These are phyloP conservation scores for Neuroscelio doddi DNA, from an alignment of 2,888 invertebrate genomes.

Conservation along the genomic window DNA sequence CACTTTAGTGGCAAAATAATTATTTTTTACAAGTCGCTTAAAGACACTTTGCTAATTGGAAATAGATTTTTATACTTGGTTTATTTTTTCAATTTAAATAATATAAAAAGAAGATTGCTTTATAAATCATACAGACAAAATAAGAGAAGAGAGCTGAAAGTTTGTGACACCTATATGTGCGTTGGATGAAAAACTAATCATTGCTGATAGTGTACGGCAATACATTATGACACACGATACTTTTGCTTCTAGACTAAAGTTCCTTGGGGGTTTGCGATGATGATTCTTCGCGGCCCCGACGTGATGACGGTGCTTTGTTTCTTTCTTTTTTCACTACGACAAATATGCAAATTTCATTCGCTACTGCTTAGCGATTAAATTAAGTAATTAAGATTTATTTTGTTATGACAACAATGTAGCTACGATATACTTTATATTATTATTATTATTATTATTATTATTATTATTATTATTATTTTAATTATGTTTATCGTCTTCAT, in stretches of 20 bases:
- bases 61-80: too few species aligned
- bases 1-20: too few species aligned
- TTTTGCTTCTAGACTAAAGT: constrained; percentile 24
- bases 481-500: constrained; percentile 15
- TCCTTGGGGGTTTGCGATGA: constrained; percentile 34
- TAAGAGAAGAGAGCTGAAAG: too few species aligned
- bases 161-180: too few species aligned
- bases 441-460: constrained; percentile 13
- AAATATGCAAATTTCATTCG: constrained; percentile 11
- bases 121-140: too few species aligned
- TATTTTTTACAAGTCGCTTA: too few species aligned
- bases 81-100: too few species aligned
- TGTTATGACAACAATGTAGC: constrained; percentile 30
- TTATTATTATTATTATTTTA: constrained; percentile 7
- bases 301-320: constrained; percentile 44
- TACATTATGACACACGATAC: too few species aligned
- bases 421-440: constrained; percentile 20
- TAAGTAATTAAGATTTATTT: constrained; percentile 32
- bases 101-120: too few species aligned
- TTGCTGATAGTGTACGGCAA: too few species aligned
- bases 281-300: constrained; percentile 32
- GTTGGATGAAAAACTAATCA: too few species aligned
- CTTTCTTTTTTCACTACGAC: constrained; percentile 24
- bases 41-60: too few species aligned
- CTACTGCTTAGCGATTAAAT: constrained; percentile 26